Conservation (phyloP, 2,113 vertebrate species). For the Manacus vitellinus region DNA sequence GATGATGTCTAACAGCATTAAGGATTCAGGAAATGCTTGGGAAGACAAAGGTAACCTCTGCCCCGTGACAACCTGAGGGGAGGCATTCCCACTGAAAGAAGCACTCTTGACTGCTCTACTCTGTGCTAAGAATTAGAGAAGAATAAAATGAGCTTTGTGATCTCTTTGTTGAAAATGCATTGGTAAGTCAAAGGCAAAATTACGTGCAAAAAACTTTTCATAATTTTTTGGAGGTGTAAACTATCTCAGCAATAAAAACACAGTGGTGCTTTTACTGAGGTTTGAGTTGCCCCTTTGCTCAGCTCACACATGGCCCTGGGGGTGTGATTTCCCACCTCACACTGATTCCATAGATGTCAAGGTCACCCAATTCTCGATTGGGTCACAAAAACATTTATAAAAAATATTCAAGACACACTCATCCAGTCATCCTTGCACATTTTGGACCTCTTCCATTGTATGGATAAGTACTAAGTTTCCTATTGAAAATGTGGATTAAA, state of each 20-base stretch:
- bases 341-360: accelerated
- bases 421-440: not conserved
- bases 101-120: accelerated
- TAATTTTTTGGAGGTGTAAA: not conserved
- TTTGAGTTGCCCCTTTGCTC: not conserved
- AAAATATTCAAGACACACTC: not conserved
- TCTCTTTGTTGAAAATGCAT: not conserved
- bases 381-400: accelerated
- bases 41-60: not conserved
- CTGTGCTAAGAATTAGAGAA: not conserved
- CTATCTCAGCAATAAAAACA: not conserved
- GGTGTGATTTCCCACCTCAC: not conserved
- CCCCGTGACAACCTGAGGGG: not conserved
- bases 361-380: not conserved
- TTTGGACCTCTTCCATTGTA: not conserved
- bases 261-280: not conserved
- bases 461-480: not conserved
- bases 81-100: not conserved
- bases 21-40: not conserved
- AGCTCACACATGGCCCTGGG: too few relatives aligned
- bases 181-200: not conserved
- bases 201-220: not conserved
- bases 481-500: not conserved
- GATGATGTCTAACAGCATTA: accelerated
- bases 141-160: not conserved